Evolutionary conservation across 1,140 invertebrate genomes (phyloP).

Genomic region (Neodiprion virginianus): DNA sequence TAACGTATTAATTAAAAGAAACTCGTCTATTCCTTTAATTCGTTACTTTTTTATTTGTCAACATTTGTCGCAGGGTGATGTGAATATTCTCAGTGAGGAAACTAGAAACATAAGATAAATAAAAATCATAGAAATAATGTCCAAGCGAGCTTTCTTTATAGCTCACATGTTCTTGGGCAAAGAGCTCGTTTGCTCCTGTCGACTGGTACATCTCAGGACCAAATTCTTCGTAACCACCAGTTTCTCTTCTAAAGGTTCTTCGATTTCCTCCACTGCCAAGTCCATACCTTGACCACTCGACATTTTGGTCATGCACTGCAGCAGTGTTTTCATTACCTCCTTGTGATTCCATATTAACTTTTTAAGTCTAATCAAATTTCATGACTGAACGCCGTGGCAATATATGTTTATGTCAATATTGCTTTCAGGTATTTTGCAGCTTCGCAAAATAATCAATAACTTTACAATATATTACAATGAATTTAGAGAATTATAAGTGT

Average conservation of each 20-base stretch:
- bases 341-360: constrained; percentile 31
- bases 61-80: too few species aligned
- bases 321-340: constrained; percentile 37
- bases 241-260: constrained; percentile 61
- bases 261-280: constrained; percentile 57
- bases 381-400: background rate
- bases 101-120: too few species aligned
- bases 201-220: constrained; percentile 80
- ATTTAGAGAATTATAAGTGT: too few species aligned
- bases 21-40: too few species aligned
- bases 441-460: too few species aligned
- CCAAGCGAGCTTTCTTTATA: background rate
- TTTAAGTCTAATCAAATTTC: background rate
- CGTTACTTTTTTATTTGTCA: too few species aligned
- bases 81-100: too few species aligned
- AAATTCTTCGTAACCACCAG: constrained; percentile 75
- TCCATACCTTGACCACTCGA: constrained; percentile 67
- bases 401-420: too few species aligned
- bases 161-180: constrained; percentile 83
- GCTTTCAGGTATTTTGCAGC: too few species aligned
- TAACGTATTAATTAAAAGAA: too few species aligned
- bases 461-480: too few species aligned
- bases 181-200: constrained; percentile 86
- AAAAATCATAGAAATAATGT: too few species aligned
- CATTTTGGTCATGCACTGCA: constrained; percentile 37